Evolutionary conservation across 2,797 vertebrate genomes (phyloP).

Genomic region (Vipera ursinii): DNA sequence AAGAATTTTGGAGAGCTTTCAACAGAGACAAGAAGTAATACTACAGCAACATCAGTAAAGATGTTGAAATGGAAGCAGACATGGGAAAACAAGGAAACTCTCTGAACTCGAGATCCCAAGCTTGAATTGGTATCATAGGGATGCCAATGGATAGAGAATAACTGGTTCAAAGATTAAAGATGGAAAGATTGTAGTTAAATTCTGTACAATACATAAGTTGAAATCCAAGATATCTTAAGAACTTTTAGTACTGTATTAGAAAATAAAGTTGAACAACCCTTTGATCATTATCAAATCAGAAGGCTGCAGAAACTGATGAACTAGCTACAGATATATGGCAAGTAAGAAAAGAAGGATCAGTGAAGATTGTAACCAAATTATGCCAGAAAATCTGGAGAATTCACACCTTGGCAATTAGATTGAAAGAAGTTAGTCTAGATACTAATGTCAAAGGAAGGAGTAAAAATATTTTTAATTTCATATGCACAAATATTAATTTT

Average conservation of each 20-base stretch:
- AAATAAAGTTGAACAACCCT: neutral
- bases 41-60: neutral
- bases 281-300: neutral
- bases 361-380: neutral
- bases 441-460: neutral
- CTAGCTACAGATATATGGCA: neutral
- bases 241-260: neutral
- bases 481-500: neutral
- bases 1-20: neutral
- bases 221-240: neutral
- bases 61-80: neutral
- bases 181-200: neutral
- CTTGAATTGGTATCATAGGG: neutral
- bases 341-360: neutral
- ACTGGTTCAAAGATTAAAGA: neutral
- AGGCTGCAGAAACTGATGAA: neutral
- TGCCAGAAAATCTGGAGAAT: neutral
- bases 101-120: neutral
- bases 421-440: neutral
- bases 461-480: neutral
- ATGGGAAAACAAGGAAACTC: neutral
- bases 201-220: neutral
- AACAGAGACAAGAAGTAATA: neutral
- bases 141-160: neutral
- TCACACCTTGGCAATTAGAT: neutral